A percentile compares a stretch with the other conserved stretches of the same genome.
Conservation (phyloP, 1,140 invertebrate species). For the Drosophila prosaltans region DNA sequence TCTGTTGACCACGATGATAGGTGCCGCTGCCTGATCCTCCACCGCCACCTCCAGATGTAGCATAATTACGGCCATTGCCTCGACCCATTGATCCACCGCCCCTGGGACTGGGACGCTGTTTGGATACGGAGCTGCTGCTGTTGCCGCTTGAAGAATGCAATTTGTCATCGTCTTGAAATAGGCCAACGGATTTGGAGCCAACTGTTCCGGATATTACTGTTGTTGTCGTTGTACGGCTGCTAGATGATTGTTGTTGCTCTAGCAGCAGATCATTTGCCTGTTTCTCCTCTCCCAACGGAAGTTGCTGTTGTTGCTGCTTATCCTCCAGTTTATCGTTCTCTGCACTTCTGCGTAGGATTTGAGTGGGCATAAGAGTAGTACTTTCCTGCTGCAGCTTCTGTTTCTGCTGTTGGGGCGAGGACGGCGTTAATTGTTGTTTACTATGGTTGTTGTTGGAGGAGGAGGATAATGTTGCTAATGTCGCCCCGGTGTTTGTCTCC, state of each 20-base stretch:
- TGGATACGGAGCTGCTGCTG: conserved; percentile 39
- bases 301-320: conserved; percentile 8
- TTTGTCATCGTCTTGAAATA: conserved; percentile 14
- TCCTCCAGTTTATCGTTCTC: conserved; percentile 6
- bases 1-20: conserved; percentile 64
- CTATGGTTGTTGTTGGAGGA: conserved; percentile 12
- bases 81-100: conserved; percentile 63
- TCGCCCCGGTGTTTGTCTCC: conserved; percentile 38
- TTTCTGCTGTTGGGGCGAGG: conserved; percentile 28
- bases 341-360: neutral
- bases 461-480: conserved; percentile 29
- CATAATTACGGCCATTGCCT: conserved; percentile 42
- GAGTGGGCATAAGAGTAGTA: neutral
- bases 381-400: conserved; percentile 23
- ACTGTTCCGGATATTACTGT: neutral
- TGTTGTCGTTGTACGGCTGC: neutral
- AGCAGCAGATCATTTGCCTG: neutral
- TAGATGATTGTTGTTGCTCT: neutral
- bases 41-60: conserved; percentile 46
- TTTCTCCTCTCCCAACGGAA: neutral
- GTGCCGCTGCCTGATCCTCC: conserved; percentile 62
- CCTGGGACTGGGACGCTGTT: conserved; percentile 74
- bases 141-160: conserved; percentile 3
- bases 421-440: conserved; percentile 37
- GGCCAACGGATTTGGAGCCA: neutral